These are phyloP conservation scores for Ailuropoda melanoleuca DNA, from an alignment of 2,113 vertebrate species.

Conservation along the genomic window DNA sequence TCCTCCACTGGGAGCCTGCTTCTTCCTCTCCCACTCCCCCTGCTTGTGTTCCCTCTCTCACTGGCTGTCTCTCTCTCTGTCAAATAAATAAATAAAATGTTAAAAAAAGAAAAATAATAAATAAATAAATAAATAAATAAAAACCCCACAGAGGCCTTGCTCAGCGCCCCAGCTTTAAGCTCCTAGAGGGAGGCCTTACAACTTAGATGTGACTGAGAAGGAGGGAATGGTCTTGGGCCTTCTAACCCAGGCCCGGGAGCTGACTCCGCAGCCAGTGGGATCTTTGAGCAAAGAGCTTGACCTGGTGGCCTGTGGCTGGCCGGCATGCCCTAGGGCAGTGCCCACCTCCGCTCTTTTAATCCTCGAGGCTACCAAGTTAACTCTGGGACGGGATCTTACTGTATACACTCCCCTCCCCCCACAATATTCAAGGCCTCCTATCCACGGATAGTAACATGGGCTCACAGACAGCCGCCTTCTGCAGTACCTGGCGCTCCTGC, in stretches of 20 bases:
- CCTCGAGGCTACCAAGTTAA: background rate
- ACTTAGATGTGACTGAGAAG: background rate
- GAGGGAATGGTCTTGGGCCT: background rate
- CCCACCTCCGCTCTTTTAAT: background rate
- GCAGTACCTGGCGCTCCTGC: background rate
- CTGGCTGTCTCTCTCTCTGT: too few relatives aligned
- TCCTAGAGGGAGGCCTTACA: background rate
- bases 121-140: too few relatives aligned
- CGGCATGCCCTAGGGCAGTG: accelerated
- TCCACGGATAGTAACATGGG: too few relatives aligned
- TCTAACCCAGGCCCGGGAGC: background rate
- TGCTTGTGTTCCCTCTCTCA: too few relatives aligned
- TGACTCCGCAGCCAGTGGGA: background rate
- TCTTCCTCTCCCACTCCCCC: too few relatives aligned
- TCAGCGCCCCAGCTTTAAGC: background rate
- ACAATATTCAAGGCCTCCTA: too few relatives aligned
- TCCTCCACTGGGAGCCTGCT: too few relatives aligned
- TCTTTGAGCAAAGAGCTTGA: background rate
- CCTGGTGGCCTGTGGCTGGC: background rate
- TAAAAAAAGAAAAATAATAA: too few relatives aligned
- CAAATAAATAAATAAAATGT: too few relatives aligned
- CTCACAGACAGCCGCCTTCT: background rate
- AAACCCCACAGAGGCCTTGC: background rate
- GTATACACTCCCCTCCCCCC: too few relatives aligned
- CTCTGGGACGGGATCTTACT: too few relatives aligned